Percentiles rank a stretch among this genome's conserved stretches.
Evolutionary conservation across 2,888 invertebrate species (phyloP).

Genomic region (Drosophila ezoana): DNA sequence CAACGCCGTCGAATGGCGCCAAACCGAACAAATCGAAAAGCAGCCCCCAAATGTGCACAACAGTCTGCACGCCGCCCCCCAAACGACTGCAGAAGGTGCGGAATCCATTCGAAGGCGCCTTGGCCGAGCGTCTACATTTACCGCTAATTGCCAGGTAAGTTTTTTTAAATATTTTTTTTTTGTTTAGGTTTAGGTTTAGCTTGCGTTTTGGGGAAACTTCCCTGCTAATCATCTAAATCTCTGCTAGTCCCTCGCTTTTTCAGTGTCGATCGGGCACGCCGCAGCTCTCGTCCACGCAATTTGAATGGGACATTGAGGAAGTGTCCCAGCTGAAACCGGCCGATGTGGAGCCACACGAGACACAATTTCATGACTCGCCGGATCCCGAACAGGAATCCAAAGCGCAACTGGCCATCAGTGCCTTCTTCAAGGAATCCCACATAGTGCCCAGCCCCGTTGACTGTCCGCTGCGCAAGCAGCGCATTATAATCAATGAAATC

Average conservation of each 20-base stretch:
- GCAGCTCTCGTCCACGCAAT: conserved; percentile 85
- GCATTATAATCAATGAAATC: conserved; percentile 78
- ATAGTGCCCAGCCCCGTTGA: conserved; percentile 85
- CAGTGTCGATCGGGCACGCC: conserved; percentile 82
- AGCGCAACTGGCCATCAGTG: conserved; percentile 87
- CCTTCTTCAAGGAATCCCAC: conserved; percentile 84
- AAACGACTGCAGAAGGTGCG: conserved; percentile 86
- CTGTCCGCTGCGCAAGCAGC: conserved; percentile 82
- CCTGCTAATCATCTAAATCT: neutral
- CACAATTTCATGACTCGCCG: conserved; percentile 86
- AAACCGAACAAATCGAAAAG: conserved; percentile 50
- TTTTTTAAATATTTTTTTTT: neutral
- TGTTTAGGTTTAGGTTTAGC: neutral
- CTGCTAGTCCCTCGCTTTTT: conserved; percentile 83
- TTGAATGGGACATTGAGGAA: conserved; percentile 89
- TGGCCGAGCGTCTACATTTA: conserved; percentile 87
- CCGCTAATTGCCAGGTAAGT: conserved; percentile 86
- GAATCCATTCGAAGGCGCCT: conserved; percentile 88
- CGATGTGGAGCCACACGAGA: conserved; percentile 86
- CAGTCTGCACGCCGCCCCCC: conserved; percentile 86
- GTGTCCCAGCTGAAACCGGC: conserved; percentile 88
- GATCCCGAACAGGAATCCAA: conserved; percentile 87
- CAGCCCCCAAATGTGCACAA: conserved; percentile 57
- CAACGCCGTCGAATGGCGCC: conserved; percentile 67
- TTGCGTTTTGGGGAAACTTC: neutral